Evolutionary conservation across 2,888 invertebrate genomes (phyloP).

Genomic region (Chloromyia formosa): DNA sequence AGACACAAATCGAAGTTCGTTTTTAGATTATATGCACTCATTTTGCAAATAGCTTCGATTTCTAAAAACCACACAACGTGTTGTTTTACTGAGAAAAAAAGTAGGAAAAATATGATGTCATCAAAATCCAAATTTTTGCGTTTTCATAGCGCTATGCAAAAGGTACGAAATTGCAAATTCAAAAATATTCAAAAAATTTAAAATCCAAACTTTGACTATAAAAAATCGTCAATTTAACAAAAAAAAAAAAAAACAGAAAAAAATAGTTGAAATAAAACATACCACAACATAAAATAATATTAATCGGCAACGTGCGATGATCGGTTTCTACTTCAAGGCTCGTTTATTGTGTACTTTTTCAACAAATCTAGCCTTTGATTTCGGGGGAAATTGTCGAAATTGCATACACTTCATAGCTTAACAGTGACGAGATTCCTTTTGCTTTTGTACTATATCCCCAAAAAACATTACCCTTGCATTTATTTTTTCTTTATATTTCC

Average conservation of each 20-base stretch:
- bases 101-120: neutral
- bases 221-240: neutral
- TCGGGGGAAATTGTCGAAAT: neutral
- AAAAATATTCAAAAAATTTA: neutral
- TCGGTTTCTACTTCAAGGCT: neutral
- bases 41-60: neutral
- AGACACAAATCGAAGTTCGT: neutral
- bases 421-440: conserved; percentile 15
- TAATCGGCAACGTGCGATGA: neutral
- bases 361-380: too few relatives aligned
- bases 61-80: neutral
- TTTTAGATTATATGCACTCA: too few relatives aligned
- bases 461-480: conserved; percentile 18
- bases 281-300: conserved; percentile 29
- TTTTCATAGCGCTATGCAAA: neutral
- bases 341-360: neutral
- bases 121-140: neutral
- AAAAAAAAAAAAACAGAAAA: conserved; percentile 27
- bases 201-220: neutral
- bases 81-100: neutral
- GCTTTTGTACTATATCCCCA: conserved; percentile 31
- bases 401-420: conserved; percentile 17
- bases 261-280: conserved; percentile 11
- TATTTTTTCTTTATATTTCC: too few relatives aligned
- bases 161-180: too few relatives aligned